phyloP scores from a whole-genome alignment of 2,888 invertebrate genomes.

The Ophion obscuratus region DNA sequence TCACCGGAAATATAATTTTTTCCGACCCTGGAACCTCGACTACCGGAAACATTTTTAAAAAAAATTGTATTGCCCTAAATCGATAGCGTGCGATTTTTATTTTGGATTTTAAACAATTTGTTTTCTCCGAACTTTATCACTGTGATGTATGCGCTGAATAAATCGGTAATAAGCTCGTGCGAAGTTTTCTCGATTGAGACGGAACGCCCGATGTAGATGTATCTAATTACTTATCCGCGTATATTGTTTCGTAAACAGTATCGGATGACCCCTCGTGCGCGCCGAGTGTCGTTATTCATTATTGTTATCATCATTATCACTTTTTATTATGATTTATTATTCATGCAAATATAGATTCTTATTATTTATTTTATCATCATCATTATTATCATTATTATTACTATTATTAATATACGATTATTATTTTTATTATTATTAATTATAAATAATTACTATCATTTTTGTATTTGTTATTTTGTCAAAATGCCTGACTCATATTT shows the following conservation, averaged over 20 bases:
- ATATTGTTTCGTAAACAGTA: conserved; percentile 74
- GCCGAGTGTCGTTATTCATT: conserved; percentile 30
- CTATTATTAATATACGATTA: neutral
- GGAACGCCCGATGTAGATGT: conserved; percentile 14
- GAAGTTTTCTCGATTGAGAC: neutral
- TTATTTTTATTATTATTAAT: neutral
- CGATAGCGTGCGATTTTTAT: neutral
- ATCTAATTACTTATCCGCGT: conserved; percentile 61
- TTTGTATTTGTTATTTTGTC: too few species aligned
- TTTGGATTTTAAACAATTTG: neutral
- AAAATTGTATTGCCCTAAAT: too few species aligned
- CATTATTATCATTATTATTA: neutral
- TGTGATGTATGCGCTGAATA: neutral
- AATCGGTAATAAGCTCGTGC: neutral
- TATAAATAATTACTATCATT: neutral
- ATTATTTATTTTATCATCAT: neutral
- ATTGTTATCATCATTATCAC: conserved; percentile 3
- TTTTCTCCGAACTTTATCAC: neutral
- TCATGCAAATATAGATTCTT: neutral
- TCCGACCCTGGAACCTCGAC: neutral
- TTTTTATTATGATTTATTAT: neutral
- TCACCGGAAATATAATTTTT: neutral
- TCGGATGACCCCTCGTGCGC: conserved; percentile 64
- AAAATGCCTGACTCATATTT: too few species aligned
- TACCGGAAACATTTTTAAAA: neutral